phyloP scores from a whole-genome alignment of 2,113 vertebrate species.

The Lethenteron camtschaticum region DNA sequence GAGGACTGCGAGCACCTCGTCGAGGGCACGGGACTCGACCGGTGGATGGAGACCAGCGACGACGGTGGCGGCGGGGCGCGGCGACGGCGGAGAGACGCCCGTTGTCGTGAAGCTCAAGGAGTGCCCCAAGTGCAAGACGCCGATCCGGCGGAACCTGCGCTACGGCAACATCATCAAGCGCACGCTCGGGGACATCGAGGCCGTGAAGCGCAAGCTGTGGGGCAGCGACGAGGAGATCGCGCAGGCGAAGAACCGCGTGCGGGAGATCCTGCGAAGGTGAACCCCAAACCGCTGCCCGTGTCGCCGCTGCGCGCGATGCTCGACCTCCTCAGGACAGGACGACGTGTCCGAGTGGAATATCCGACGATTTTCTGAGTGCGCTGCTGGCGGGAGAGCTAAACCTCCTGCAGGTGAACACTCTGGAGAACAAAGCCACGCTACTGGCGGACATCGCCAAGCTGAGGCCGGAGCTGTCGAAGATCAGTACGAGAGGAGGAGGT shows the following conservation, averaged over 20 bases:
- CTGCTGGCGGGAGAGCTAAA: too few species aligned
- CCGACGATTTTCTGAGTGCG: too few species aligned
- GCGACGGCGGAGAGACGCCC: too few species aligned
- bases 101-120: slow-evolving; percentile 45
- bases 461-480: slow-evolving; percentile 11
- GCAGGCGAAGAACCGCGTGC: too few species aligned
- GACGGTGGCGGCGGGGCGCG: neutral
- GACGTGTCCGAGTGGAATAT: too few species aligned
- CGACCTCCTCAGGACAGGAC: too few species aligned
- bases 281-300: too few species aligned
- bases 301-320: too few species aligned
- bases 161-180: slow-evolving; percentile 52
- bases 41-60: slow-evolving; percentile 32
- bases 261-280: too few species aligned
- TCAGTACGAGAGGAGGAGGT: neutral
- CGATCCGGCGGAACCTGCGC: slow-evolving; percentile 56
- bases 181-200: slow-evolving; percentile 48
- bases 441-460: slow-evolving; percentile 21
- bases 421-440: too few species aligned
- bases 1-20: slow-evolving; percentile 58
- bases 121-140: slow-evolving; percentile 49
- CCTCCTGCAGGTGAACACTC: too few species aligned
- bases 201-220: slow-evolving; percentile 41
- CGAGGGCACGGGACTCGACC: slow-evolving; percentile 42
- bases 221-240: slow-evolving; percentile 22